Conservation (phyloP, 2,113 vertebrate genomes). For the Odontesthes bonariensis region DNA sequence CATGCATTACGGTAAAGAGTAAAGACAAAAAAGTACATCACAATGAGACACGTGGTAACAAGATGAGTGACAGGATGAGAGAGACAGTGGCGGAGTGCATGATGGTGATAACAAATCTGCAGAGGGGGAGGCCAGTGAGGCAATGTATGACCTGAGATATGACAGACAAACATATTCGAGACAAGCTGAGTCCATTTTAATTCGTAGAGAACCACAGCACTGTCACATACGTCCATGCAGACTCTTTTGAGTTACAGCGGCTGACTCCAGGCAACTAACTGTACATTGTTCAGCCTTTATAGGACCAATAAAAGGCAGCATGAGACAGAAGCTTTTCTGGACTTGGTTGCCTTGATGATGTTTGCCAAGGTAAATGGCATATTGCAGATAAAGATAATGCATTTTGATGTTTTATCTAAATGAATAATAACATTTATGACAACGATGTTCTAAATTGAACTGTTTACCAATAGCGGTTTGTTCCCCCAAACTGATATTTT, state of each 20-base stretch:
- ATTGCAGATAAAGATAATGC: background rate
- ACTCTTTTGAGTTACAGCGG: conserved; percentile 45
- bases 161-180: conserved; percentile 37
- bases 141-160: conserved; percentile 44
- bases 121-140: conserved; percentile 28
- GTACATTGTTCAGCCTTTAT: conserved; percentile 57
- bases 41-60: conserved; percentile 49
- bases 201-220: conserved; percentile 23
- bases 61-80: conserved; percentile 35
- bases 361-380: conserved; percentile 42
- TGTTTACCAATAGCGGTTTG: background rate
- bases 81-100: conserved; percentile 17
- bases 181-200: conserved; percentile 22
- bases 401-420: conserved; percentile 20
- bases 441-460: background rate
- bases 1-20: conserved; percentile 56
- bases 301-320: conserved; percentile 52
- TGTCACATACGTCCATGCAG: conserved; percentile 23
- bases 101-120: conserved; percentile 34
- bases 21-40: conserved; percentile 43
- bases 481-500: background rate
- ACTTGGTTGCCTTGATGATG: conserved; percentile 64
- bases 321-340: conserved; percentile 55
- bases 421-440: background rate
- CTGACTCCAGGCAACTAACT: conserved; percentile 44